Conservation (phyloP, 2,797 vertebrate species). For the Xenentodon cancila region DNA sequence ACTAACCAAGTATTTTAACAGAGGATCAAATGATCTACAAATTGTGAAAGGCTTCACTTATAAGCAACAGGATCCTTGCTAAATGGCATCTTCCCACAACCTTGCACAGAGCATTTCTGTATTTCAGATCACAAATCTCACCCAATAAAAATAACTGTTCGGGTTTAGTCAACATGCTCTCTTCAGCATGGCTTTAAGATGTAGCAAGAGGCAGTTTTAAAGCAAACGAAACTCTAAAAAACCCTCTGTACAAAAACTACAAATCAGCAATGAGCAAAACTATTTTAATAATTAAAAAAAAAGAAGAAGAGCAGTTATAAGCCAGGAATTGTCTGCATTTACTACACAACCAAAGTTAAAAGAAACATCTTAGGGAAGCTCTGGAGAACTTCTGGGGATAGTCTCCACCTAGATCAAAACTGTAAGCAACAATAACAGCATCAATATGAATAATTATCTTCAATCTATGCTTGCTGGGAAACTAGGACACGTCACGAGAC, state of each 20-base stretch:
- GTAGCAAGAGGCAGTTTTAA: not conserved
- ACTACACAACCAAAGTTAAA: too few species aligned
- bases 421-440: too few species aligned
- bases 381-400: too few species aligned
- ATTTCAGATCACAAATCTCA: slow-evolving; percentile 13
- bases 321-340: slow-evolving; percentile 3
- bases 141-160: not conserved
- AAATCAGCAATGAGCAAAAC: slow-evolving; percentile 19
- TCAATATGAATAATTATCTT: too few species aligned
- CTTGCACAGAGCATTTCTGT: not conserved
- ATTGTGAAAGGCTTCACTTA: slow-evolving; percentile 2
- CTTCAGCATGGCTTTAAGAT: slow-evolving; percentile 1
- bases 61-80: not conserved
- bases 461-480: too few species aligned
- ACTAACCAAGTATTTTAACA: slow-evolving; percentile 4
- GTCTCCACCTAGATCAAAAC: too few species aligned
- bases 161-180: slow-evolving; percentile 7
- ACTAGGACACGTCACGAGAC: too few species aligned
- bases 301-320: slow-evolving; percentile 16
- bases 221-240: slow-evolving; percentile 5
- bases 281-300: too few species aligned
- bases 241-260: slow-evolving; percentile 16
- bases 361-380: too few species aligned
- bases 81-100: slow-evolving; percentile 5
- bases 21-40: not conserved